Percentiles rank a stretch among this genome's conserved stretches.
Conservation (phyloP, 2,113 vertebrate species). For the Melospiza melodia region DNA sequence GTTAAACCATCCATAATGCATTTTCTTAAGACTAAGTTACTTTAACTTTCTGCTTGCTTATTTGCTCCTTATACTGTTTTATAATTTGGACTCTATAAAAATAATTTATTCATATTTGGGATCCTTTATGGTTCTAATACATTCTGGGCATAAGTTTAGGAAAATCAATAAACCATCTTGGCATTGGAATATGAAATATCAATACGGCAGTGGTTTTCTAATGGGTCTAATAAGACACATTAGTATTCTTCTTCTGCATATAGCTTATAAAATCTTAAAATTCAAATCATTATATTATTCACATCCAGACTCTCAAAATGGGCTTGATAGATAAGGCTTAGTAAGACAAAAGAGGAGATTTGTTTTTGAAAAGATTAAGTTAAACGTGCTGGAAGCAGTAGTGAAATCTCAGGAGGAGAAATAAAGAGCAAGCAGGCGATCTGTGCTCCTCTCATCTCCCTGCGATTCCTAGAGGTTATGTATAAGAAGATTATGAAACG, state of each 20-base stretch:
- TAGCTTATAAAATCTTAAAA: conserved; percentile 37
- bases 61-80: not conserved
- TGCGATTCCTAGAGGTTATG: conserved; percentile 64
- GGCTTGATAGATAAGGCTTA: conserved; percentile 65
- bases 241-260: conserved; percentile 13
- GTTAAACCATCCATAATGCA: not conserved
- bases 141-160: not conserved
- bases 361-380: conserved; percentile 72
- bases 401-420: conserved; percentile 62
- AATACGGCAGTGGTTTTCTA: not conserved
- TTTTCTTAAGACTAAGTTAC: not conserved
- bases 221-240: not conserved
- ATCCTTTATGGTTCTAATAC: not conserved
- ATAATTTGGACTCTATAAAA: not conserved
- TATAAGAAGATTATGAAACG: conserved; percentile 75
- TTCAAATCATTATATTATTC: conserved; percentile 51
- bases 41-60: not conserved
- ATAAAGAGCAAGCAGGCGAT: conserved; percentile 38
- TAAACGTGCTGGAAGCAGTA: conserved; percentile 65
- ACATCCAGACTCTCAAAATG: conserved; percentile 54
- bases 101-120: not conserved
- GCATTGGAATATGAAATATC: not conserved
- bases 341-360: conserved; percentile 71
- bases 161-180: not conserved
- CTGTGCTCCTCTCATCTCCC: conserved; percentile 36